phyloP scores from a whole-genome alignment of 2,113 vertebrate genomes.

The Ploceus nigricollis region DNA sequence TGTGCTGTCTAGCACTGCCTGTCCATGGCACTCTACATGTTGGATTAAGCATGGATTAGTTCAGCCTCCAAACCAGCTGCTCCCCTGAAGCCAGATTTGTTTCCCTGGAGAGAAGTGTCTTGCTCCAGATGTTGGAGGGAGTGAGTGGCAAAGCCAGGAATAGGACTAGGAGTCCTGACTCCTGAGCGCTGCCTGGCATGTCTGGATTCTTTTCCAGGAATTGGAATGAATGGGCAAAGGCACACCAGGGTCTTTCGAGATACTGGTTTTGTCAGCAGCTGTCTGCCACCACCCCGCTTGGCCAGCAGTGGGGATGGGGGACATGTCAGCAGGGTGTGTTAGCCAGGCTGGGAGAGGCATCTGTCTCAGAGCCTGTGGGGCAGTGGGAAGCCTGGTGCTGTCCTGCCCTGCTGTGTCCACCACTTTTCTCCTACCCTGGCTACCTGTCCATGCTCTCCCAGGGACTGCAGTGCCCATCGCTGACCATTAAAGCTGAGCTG shows the following conservation, averaged over 20 bases:
- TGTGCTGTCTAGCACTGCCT: background rate
- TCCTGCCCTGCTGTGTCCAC: background rate
- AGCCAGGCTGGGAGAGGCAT: background rate
- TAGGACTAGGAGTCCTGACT: background rate
- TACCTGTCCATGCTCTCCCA: background rate
- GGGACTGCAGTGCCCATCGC: background rate
- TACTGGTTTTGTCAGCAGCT: background rate
- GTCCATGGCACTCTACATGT: background rate
- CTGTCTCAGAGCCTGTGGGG: background rate
- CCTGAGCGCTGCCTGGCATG: background rate
- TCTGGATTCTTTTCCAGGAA: background rate
- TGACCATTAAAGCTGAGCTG: slow-evolving; percentile 13
- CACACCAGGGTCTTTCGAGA: background rate
- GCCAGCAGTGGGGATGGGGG: background rate
- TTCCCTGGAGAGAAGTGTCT: background rate
- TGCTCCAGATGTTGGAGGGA: background rate
- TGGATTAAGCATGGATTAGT: slow-evolving; percentile 34
- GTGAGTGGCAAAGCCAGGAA: background rate
- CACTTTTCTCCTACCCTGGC: background rate
- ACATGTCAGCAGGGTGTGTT: background rate
- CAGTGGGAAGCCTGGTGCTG: background rate
- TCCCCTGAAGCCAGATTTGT: slow-evolving; percentile 1
- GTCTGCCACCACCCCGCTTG: background rate
- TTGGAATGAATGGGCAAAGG: background rate
- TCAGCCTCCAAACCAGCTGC: slow-evolving; percentile 19